Base-by-base conservation (phyloP, 1,140 invertebrate species). In the Danaus melanippus region DNA sequence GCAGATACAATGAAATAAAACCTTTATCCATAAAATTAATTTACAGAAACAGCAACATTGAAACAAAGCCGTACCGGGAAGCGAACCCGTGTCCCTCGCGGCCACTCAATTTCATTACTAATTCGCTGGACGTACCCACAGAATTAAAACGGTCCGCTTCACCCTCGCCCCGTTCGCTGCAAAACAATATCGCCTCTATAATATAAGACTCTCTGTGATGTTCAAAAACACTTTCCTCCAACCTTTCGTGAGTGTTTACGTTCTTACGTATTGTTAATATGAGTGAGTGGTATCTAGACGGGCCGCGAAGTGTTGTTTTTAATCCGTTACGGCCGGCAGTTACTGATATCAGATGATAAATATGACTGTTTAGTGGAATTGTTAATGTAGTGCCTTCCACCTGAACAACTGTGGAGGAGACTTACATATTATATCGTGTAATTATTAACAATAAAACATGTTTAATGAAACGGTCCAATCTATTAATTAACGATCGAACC, bases 61-160 rank as follows among this genome's bases (percentile, higher is more conserved):
- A 12, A 60, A 46, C 56, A 56, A 63, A 55, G 53, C 59, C 56
- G 57, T 51, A 15, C 56, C 43, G 60, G 43, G 65, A 66, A 66
- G 62, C 46, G 65, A 66, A 61, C 65, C 12, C 42, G 50, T 49
- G 67, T 72, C 74, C 75, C 77, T 15, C n/a, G 64, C 43, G 75
- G 64, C 69, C 77, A 78, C 75, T 80, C 76, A 52, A 66, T 64
- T 68, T 68, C 64, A 74, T 80, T 80, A 80, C 70, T 76, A 75
- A 78, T 80, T 78, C 71, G 64, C 60, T 56, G 64, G 61, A 74
- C 77, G 62, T 68, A 56, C 64, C 69, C 70, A 58, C 60, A 53
- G 64, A 74, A 75, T 80, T 78, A 74, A 71, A 69, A 71, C 53
- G 52, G 42, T 45, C 47, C 50, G 48, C 11, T 42, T 44, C 48